These are phyloP conservation scores for Polyploca ridens DNA, from an alignment of 2,888 invertebrate genomes.

Conservation along the genomic window DNA sequence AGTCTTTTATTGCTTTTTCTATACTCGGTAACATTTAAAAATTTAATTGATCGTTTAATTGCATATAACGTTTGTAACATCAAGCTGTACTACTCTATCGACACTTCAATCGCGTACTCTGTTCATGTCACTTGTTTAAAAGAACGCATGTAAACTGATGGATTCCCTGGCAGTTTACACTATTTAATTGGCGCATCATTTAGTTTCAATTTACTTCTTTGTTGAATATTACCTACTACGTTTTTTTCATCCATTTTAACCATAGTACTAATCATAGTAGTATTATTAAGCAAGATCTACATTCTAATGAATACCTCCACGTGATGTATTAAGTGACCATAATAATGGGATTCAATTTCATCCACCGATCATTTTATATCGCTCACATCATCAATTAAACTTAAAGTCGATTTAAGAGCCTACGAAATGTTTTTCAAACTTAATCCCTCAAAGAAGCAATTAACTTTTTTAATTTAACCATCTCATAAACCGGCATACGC, in stretches of 20 bases:
- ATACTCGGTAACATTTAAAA: background rate
- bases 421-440: conserved; percentile 37
- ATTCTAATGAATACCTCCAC: background rate
- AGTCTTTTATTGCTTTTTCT: background rate
- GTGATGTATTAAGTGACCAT: background rate
- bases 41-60: conserved; percentile 1
- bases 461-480: conserved; percentile 53
- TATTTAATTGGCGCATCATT: background rate
- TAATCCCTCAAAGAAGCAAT: conserved; percentile 48
- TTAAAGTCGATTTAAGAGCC: conserved; percentile 16
- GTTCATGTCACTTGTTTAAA: background rate
- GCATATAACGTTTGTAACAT: background rate
- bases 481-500: conserved; percentile 39
- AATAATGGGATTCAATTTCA: conserved; percentile 10
- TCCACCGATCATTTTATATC: conserved; percentile 9
- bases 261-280: background rate
- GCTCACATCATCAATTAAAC: conserved; percentile 11
- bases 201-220: background rate
- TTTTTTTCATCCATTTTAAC: background rate
- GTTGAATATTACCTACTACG: background rate
- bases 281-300: background rate
- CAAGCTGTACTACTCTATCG: background rate
- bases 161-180: background rate
- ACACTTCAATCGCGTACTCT: background rate
- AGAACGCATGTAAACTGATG: background rate